A percentile compares a stretch with the other conserved stretches of the same genome.
Conservation (phyloP, 2,113 vertebrate species). For the Raphicerus campestris region DNA sequence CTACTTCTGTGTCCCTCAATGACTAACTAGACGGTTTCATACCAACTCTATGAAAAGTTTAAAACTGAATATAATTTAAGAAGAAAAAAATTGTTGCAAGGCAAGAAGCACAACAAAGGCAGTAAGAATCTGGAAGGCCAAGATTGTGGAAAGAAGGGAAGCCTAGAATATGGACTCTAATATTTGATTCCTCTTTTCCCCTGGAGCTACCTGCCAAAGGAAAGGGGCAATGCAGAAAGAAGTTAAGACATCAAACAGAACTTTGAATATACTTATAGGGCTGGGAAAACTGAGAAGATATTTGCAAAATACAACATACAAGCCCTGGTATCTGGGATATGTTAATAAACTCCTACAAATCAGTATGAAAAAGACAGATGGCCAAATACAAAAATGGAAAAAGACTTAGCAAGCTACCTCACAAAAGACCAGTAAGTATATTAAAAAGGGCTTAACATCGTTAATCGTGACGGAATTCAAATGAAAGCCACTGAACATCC, state of each 20-base stretch:
- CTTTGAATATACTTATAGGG: not conserved
- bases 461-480: not conserved
- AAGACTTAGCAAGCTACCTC: not conserved
- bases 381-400: not conserved
- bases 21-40: not conserved
- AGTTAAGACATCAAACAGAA: not conserved
- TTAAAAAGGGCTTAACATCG: not conserved
- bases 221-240: not conserved
- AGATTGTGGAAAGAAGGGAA: not conserved
- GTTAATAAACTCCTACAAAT: not conserved
- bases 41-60: not conserved
- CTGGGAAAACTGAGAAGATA: not conserved
- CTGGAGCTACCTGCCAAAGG: not conserved
- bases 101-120: not conserved
- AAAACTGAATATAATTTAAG: not conserved
- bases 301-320: not conserved
- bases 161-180: not conserved
- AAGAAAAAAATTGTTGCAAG: not conserved
- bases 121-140: not conserved
- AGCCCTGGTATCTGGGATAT: not conserved
- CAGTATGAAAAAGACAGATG: not conserved
- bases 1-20: not conserved
- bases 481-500: not conserved
- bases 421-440: not conserved
- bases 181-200: not conserved